A percentile compares a stretch with the other conserved stretches of the same genome.
Evolutionary conservation across 1,140 invertebrate genomes (phyloP).

Genomic region (Bombus confusus): DNA sequence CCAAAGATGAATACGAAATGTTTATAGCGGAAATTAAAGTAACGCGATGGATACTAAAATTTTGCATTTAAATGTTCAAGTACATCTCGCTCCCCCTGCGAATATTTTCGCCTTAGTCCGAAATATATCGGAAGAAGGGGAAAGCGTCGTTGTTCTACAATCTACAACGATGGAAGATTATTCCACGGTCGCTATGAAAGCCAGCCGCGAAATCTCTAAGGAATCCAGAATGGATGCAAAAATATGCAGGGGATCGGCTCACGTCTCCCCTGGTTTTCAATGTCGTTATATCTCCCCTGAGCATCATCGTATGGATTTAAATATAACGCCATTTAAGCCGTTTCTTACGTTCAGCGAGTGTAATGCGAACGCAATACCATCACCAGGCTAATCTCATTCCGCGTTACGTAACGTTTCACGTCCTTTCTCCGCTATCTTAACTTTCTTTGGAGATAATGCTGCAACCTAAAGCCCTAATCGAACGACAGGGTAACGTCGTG

Average conservation of each 20-base stretch:
- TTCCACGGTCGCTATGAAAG: not conserved
- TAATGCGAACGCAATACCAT: not conserved
- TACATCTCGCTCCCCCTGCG: no score
- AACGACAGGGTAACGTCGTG: no score
- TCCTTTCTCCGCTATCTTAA: not conserved
- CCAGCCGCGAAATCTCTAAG: constrained; percentile 26
- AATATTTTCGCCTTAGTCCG: not conserved
- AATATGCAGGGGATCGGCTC: not conserved
- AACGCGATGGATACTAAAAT: no score
- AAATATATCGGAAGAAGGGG: not conserved
- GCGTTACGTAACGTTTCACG: not conserved
- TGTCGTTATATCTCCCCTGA: constrained; percentile 15
- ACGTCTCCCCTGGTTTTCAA: not conserved
- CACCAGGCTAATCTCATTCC: not conserved
- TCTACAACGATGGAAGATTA: not conserved
- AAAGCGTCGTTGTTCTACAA: not conserved
- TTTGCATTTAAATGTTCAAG: not conserved
- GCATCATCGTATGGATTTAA: not conserved
- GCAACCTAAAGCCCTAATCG: no score
- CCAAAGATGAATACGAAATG: no score
- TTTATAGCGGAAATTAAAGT: no score
- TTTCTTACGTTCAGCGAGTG: constrained; percentile 10
- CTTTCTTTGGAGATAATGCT: no score
- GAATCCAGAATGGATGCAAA: not conserved
- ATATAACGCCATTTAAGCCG: not conserved